Base-by-base conservation (phyloP, 2,113 vertebrate species). In the Dendropsophus ebraccatus region DNA sequence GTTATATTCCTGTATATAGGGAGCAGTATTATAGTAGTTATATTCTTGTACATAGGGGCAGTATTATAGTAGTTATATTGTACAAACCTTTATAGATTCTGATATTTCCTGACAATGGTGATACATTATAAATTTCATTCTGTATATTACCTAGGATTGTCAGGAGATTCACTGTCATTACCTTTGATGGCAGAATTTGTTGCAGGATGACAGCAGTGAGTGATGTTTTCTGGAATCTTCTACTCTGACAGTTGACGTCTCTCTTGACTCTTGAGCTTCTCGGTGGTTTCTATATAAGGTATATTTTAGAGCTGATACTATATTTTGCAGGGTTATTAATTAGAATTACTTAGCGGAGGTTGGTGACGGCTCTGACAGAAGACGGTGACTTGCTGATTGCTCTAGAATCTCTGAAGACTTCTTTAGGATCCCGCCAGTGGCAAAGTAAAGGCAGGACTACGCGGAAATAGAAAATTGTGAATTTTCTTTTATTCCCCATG, bases 351-450 rank as follows among this genome's bases (percentile, higher is more conserved):
- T 47, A 25, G 37, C 17, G 28, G 28, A 32, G 10, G 30, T 21
- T 17, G 19, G 56, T 56, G 75, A 78, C 30, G 30, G 75, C 16
- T 78, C 2, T 78, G 73, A 54, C 74, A 77, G 73, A 50, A 76
- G 49, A 50, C 45, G 13, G 49, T n/a, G n/a, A 77, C 74, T 52
- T 50, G 11, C 45, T 21, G 49, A 54, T 28, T 54, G 35, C 30
- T 77, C 50, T 35, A 7, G 14, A 56, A 35, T 19, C 8, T 56
- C 65, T 77, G 32, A 77, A 77, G 19, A 77, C 30, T 78, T 21
- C 28, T 32, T 30, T 50, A 77, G 16, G 49, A 37, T 54, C 50
- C 50, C 8, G 74, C 75, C 75, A 10, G 28, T 16, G 25, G 74
- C 47, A 21, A 77, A 77, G 21, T 77, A 19, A 56, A 35, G 65